Conservation (phyloP, 2,797 vertebrate genomes). For the Spinibarbus caldwelli region DNA sequence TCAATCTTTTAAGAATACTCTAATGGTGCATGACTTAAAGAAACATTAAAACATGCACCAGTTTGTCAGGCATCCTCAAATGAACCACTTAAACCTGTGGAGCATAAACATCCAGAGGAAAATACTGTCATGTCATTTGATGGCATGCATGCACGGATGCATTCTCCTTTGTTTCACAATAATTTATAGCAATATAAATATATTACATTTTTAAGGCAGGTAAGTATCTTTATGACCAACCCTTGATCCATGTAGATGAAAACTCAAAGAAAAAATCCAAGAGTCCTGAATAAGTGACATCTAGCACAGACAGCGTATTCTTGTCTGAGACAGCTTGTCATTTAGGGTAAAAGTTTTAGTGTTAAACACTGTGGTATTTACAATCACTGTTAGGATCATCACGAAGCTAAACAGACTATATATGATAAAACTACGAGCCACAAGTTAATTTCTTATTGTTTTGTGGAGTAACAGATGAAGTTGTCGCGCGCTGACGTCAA, state of each 20-base stretch:
- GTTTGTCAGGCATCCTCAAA: background rate
- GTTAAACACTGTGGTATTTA: background rate
- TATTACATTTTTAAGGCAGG: background rate
- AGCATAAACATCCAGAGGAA: background rate
- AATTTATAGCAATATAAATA: background rate
- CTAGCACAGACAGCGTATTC: too few species aligned
- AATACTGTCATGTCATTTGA: background rate
- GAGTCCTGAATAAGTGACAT: too few species aligned
- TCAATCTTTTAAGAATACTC: background rate
- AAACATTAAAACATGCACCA: background rate
- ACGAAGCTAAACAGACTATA: background rate
- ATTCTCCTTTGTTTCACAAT: background rate
- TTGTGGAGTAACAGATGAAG: background rate
- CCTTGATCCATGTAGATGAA: too few species aligned
- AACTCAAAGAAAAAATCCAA: too few species aligned
- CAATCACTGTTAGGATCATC: background rate
- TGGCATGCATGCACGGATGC: background rate
- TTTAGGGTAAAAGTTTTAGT: background rate
- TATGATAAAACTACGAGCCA: background rate
- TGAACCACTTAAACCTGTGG: background rate
- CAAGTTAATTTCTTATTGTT: background rate
- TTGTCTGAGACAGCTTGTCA: too few species aligned
- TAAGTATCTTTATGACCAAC: background rate
- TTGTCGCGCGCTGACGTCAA: constrained; percentile 33
- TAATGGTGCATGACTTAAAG: background rate